Evolutionary conservation across 2,113 vertebrate species (phyloP).

Genomic region (Rhinogobius similis): DNA sequence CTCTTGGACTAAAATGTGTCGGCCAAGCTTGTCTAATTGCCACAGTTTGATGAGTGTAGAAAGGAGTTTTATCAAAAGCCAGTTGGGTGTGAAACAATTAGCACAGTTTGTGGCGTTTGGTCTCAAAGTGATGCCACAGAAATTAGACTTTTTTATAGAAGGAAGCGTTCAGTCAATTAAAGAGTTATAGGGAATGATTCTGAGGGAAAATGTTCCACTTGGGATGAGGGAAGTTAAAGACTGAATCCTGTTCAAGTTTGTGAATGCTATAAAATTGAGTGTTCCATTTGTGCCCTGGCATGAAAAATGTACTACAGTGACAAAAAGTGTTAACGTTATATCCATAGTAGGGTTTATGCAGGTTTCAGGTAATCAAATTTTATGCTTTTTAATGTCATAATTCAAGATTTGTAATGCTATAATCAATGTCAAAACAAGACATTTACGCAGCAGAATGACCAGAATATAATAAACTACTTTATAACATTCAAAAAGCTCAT

Average conservation of each 20-base stretch:
- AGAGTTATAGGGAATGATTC: background rate
- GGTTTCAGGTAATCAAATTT: too few relatives aligned
- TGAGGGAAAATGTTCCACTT: background rate
- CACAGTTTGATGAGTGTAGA: conserved; percentile 30
- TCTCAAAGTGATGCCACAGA: background rate
- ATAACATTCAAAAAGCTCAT: too few relatives aligned
- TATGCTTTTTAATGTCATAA: too few relatives aligned
- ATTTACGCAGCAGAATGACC: too few relatives aligned
- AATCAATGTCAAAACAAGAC: too few relatives aligned
- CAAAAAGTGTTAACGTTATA: too few relatives aligned
- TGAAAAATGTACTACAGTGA: too few relatives aligned
- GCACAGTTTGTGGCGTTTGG: conserved; percentile 10
- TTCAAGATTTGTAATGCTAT: too few relatives aligned
- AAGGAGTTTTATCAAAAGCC: conserved; percentile 7
- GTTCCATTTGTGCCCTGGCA: background rate
- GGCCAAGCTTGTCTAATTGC: conserved; percentile 28
- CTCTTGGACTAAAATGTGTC: conserved; percentile 21
- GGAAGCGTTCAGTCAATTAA: background rate
- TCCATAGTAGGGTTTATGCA: too few relatives aligned
- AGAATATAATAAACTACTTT: too few relatives aligned
- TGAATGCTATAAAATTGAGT: background rate
- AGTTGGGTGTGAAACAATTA: conserved; percentile 16
- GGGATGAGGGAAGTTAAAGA: background rate
- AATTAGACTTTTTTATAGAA: background rate
- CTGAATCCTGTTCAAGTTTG: background rate